Evolutionary conservation across 2,888 invertebrate genomes (phyloP).

Genomic region (Synanthedon vespiformis): DNA sequence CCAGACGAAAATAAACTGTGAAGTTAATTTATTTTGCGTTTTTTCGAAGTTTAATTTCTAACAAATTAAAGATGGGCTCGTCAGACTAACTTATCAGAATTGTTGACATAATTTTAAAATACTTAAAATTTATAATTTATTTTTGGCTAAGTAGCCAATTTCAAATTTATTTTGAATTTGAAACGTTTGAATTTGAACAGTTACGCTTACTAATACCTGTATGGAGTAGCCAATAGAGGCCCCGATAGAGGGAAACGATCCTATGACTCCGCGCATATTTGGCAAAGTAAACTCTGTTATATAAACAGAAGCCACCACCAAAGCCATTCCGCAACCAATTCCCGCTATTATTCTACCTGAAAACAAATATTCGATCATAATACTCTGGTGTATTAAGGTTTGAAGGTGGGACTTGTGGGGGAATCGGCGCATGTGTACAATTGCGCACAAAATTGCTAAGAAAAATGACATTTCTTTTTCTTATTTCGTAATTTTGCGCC

Average conservation of each 20-base stretch:
- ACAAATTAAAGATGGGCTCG: not conserved
- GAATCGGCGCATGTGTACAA: no score
- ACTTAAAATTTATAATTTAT: not conserved
- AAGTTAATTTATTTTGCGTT: no score
- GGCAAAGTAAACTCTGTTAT: constrained; percentile 75
- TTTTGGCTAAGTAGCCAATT: not conserved
- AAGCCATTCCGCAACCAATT: constrained; percentile 74
- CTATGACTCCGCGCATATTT: constrained; percentile 75
- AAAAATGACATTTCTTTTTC: no score
- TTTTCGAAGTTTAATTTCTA: no score
- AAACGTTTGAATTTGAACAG: not conserved
- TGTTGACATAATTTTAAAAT: not conserved
- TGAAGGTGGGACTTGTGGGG: no score
- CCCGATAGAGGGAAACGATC: constrained; percentile 73
- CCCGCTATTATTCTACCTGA: constrained; percentile 71
- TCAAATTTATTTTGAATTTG: not conserved
- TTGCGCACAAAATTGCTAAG: no score
- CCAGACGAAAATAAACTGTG: no score
- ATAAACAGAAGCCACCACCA: constrained; percentile 72
- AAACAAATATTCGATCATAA: not conserved
- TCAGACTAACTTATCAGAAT: not conserved
- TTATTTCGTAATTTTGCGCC: no score
- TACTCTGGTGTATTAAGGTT: no score
- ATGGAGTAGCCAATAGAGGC: constrained; percentile 73
- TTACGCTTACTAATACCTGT: constrained; percentile 26